A percentile compares a stretch with the other conserved stretches of the same genome.
Evolutionary conservation across 2,797 vertebrate species (phyloP).

Genomic region (Morus bassanus): DNA sequence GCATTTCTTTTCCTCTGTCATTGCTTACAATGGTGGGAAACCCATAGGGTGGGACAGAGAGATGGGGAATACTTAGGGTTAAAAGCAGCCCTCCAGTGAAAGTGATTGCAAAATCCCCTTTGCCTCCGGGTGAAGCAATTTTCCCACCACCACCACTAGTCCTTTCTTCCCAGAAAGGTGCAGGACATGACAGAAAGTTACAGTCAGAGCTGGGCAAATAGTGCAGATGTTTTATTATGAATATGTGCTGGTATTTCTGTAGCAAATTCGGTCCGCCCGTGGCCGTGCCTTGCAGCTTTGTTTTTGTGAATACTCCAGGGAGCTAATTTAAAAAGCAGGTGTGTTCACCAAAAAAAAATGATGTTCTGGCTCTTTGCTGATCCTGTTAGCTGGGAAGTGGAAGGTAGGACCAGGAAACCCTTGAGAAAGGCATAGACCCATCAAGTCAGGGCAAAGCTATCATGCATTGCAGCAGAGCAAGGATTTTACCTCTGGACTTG

Average conservation of each 20-base stretch:
- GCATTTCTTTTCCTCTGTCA: neutral
- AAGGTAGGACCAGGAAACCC: neutral
- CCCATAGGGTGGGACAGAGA: neutral
- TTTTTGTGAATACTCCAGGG: neutral
- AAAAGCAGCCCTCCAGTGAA: neutral
- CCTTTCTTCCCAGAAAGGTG: constrained; percentile 32
- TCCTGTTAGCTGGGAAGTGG: neutral
- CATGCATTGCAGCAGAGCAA: neutral
- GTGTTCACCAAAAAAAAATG: neutral
- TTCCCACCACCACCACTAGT: neutral
- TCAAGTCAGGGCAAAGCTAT: neutral
- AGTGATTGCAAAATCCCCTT: neutral
- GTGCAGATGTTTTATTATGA: neutral
- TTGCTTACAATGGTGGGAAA: neutral
- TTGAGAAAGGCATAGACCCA: neutral
- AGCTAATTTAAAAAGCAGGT: constrained; percentile 4
- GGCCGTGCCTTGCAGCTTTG: neutral
- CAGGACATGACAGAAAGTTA: neutral
- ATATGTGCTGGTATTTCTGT: neutral
- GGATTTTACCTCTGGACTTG: neutral
- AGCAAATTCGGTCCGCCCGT: neutral
- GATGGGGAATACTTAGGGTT: neutral
- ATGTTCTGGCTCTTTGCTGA: neutral
- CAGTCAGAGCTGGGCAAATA: neutral
- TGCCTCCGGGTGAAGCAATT: neutral